These are phyloP conservation scores for Microtus pennsylvanicus DNA, from an alignment of 2,113 vertebrate species.

Conservation along the genomic window DNA sequence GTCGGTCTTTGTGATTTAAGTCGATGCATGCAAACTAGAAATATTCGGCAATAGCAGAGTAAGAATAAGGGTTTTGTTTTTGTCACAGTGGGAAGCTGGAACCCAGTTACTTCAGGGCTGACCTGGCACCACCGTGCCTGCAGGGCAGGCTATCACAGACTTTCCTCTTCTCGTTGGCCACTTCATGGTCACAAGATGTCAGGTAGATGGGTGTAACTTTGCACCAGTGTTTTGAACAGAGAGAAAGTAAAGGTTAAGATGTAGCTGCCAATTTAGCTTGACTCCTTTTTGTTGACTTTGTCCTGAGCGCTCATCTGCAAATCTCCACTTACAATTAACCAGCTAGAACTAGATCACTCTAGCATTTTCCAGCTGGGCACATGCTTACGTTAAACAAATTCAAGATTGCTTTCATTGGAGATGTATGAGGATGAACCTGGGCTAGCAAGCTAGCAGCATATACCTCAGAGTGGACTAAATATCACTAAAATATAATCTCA, in stretches of 20 bases:
- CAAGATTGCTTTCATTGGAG: neutral
- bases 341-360: neutral
- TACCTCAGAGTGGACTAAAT: neutral
- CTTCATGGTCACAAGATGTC: neutral
- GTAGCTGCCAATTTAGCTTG: neutral
- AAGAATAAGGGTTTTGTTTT: neutral
- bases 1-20: neutral
- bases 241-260: neutral
- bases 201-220: neutral
- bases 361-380: neutral
- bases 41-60: neutral
- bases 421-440: neutral
- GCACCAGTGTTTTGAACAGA: neutral
- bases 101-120: neutral
- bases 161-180: neutral
- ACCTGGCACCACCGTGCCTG: neutral
- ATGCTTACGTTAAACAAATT: neutral
- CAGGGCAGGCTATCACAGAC: neutral
- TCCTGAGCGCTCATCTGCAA: neutral
- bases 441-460: neutral
- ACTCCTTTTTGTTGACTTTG: slow-evolving; percentile 12
- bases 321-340: neutral
- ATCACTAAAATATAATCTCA: slow-evolving; percentile 26
- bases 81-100: neutral
- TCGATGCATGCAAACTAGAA: neutral